phyloP scores from a whole-genome alignment of 2,797 vertebrate species.

The Catostomus latipinnis region DNA sequence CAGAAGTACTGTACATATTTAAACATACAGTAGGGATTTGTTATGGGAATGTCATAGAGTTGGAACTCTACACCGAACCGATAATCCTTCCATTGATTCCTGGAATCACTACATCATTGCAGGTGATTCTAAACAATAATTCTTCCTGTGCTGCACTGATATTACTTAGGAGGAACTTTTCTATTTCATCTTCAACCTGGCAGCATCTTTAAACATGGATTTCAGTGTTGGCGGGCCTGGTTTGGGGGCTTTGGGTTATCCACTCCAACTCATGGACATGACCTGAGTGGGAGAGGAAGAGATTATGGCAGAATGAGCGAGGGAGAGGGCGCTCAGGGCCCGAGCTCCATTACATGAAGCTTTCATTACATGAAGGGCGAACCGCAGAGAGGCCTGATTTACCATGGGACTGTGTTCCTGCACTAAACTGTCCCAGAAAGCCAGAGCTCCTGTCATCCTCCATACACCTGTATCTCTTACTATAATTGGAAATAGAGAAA shows the following conservation, averaged over 20 bases:
- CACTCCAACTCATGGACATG: constrained; percentile 52
- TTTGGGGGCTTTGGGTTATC: constrained; percentile 49
- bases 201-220: constrained; percentile 51
- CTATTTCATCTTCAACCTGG: constrained; percentile 15
- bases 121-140: constrained; percentile 32
- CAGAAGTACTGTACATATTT: too few relatives aligned
- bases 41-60: too few relatives aligned
- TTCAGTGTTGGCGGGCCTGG: constrained; percentile 26
- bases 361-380: constrained; percentile 61
- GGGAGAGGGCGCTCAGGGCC: constrained; percentile 56
- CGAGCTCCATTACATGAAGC: constrained; percentile 59
- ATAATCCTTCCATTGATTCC: constrained; percentile 40
- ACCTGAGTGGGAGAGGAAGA: constrained; percentile 51
- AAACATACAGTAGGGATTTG: too few relatives aligned
- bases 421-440: constrained; percentile 47
- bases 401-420: constrained; percentile 48
- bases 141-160: constrained; percentile 10
- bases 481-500: constrained; percentile 38
- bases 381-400: constrained; percentile 55
- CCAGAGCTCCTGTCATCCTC: constrained; percentile 56
- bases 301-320: constrained; percentile 57
- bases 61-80: neutral
- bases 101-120: constrained; percentile 16
- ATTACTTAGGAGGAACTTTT: constrained; percentile 26
- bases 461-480: constrained; percentile 51